Evolutionary conservation across 1,140 invertebrate genomes (phyloP).

Genomic region (Cotesia chilonis): DNA sequence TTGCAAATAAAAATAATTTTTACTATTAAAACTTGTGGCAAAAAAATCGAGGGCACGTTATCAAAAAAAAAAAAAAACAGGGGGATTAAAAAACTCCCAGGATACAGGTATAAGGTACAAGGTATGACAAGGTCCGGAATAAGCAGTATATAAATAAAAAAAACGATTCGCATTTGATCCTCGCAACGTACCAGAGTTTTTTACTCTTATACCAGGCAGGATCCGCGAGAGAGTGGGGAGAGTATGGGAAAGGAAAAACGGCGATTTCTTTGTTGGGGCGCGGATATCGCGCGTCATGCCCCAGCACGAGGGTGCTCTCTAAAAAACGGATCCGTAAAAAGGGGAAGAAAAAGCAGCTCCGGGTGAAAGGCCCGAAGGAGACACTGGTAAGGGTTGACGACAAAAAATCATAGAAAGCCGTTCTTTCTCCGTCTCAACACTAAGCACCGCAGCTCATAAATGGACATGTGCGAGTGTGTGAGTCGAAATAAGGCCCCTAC

Average conservation of each 20-base stretch:
- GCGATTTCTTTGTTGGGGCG: constrained; percentile 18
- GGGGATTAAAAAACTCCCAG: constrained; percentile 26
- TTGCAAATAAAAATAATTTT: too few species aligned
- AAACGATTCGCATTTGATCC: too few species aligned
- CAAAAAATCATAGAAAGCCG: constrained; percentile 6
- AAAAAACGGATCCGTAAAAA: constrained; percentile 18
- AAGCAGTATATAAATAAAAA: background rate
- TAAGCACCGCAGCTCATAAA: too few species aligned
- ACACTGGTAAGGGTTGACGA: constrained; percentile 28
- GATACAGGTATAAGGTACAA: constrained; percentile 18
- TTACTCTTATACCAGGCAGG: background rate
- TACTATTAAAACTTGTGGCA: background rate
- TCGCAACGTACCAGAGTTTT: constrained; percentile 11
- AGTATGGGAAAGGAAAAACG: constrained; percentile 31
- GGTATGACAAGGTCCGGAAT: too few species aligned
- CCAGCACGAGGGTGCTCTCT: constrained; percentile 21
- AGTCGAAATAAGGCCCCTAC: constrained; percentile 35
- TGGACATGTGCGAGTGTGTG: background rate
- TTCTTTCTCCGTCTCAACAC: too few species aligned
- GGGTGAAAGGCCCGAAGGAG: constrained; percentile 35
- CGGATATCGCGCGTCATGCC: constrained; percentile 10
- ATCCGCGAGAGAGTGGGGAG: background rate
- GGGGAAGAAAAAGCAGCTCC: constrained; percentile 55
- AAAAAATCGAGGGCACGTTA: constrained; percentile 21
- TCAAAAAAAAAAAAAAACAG: constrained; percentile 8